These are phyloP conservation scores for Brachyopa scutellaris DNA, from an alignment of 2,888 invertebrate genomes.

Conservation along the genomic window DNA sequence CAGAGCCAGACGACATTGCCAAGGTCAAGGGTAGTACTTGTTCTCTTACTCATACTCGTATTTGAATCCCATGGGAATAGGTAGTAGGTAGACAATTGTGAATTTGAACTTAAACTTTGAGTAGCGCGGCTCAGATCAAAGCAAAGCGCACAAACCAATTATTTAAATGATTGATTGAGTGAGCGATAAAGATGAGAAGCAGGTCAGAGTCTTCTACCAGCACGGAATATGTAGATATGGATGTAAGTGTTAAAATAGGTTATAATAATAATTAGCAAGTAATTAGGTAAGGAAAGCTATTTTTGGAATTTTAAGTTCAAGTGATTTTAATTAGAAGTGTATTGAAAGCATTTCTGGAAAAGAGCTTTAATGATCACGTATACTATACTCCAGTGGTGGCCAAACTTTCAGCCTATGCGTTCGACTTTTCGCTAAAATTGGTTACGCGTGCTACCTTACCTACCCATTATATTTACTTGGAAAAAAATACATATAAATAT, in stretches of 20 bases:
- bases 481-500: too few relatives aligned
- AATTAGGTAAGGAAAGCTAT: constrained; percentile 17
- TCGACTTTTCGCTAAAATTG: too few relatives aligned
- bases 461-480: too few relatives aligned
- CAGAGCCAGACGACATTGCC: constrained; percentile 51
- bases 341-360: too few relatives aligned
- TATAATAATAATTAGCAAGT: constrained; percentile 19
- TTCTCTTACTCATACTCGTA: neutral
- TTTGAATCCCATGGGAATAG: constrained; percentile 52
- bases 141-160: constrained; percentile 13
- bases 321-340: too few relatives aligned
- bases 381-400: too few relatives aligned
- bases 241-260: constrained; percentile 4
- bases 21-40: constrained; percentile 54
- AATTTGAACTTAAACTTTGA: constrained; percentile 42
- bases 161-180: constrained; percentile 56
- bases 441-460: too few relatives aligned
- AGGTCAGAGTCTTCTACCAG: constrained; percentile 37
- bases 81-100: neutral
- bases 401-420: too few relatives aligned
- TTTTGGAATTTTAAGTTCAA: too few relatives aligned
- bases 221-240: too few relatives aligned
- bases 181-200: constrained; percentile 22
- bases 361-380: too few relatives aligned
- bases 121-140: constrained; percentile 36